phyloP scores from a whole-genome alignment of 2,888 invertebrate species.

The Flexamia atlantica region DNA sequence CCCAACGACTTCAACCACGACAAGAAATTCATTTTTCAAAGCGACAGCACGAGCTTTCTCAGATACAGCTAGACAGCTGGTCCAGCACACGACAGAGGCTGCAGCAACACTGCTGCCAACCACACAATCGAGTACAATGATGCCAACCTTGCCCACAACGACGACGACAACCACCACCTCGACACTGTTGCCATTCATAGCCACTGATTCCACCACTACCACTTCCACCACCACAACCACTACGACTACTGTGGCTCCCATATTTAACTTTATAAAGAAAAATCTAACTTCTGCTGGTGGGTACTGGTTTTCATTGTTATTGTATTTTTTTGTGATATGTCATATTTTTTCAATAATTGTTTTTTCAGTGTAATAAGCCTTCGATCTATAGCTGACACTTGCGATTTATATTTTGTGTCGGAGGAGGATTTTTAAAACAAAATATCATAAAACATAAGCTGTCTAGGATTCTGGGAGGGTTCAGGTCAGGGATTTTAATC shows the following conservation, averaged over 20 bases:
- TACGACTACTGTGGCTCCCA: slow-evolving; percentile 71
- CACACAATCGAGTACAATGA: slow-evolving; percentile 75
- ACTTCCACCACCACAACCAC: slow-evolving; percentile 71
- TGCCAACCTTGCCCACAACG: slow-evolving; percentile 75
- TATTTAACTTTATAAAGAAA: slow-evolving; percentile 73
- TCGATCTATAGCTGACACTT: too few species aligned
- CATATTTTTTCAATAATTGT: too few species aligned
- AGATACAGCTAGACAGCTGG: slow-evolving; percentile 74
- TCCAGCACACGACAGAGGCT: slow-evolving; percentile 73
- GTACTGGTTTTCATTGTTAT: slow-evolving; percentile 16
- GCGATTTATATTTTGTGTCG: too few species aligned
- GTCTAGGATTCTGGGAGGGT: too few species aligned
- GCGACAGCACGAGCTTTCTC: slow-evolving; percentile 74
- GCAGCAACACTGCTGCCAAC: slow-evolving; percentile 76
- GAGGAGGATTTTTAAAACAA: too few species aligned
- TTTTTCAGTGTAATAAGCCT: too few species aligned
- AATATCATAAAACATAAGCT: too few species aligned
- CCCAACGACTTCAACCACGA: slow-evolving; percentile 70
- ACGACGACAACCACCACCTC: slow-evolving; percentile 76
- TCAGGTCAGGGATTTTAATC: too few species aligned
- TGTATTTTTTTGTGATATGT: too few species aligned
- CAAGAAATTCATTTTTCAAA: slow-evolving; percentile 77
- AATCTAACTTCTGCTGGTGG: slow-evolving; percentile 71
- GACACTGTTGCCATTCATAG: slow-evolving; percentile 75
- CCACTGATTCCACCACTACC: slow-evolving; percentile 74